Evolutionary conservation across 2,888 invertebrate genomes (phyloP).

Genomic region (Geophilus truncorum): DNA sequence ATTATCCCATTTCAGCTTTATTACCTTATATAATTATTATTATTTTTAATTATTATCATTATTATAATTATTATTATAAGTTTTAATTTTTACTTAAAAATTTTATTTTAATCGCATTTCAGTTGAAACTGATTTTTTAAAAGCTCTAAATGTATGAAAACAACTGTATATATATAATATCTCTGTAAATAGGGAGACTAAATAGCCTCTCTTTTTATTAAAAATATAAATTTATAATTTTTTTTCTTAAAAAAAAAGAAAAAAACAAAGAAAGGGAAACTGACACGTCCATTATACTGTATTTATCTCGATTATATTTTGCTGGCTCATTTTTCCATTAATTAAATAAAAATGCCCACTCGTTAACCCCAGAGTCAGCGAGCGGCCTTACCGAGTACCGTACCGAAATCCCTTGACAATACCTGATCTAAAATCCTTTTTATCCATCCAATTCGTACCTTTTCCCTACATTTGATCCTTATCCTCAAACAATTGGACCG

Average conservation of each 20-base stretch:
- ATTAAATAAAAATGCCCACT: conserved; percentile 16
- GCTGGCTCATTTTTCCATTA: conserved; percentile 21
- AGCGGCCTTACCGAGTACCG: conserved; percentile 27
- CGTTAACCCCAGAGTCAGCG: conserved; percentile 6
- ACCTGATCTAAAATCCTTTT: conserved; percentile 16
- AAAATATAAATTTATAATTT: conserved; percentile 2
- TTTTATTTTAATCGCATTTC: not conserved
- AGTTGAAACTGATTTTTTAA: conserved; percentile 11
- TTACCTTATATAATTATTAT: not conserved
- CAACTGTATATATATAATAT: not conserved
- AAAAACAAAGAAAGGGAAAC: not conserved
- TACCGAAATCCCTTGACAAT: not conserved
- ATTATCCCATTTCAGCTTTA: not conserved
- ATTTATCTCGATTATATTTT: conserved; percentile 10
- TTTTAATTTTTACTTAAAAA: not conserved
- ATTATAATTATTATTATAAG: not conserved
- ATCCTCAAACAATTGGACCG: not conserved
- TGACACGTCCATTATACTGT: conserved; percentile 27
- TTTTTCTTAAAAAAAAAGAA: not conserved
- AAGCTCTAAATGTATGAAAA: not conserved
- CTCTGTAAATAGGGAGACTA: conserved; percentile 22
- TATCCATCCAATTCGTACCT: not conserved
- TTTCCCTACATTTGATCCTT: not conserved
- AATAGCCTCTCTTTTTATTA: conserved; percentile 25
- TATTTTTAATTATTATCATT: not conserved